Conservation (phyloP, 2,888 invertebrate species). For the Drosophila anomalipes region DNA sequence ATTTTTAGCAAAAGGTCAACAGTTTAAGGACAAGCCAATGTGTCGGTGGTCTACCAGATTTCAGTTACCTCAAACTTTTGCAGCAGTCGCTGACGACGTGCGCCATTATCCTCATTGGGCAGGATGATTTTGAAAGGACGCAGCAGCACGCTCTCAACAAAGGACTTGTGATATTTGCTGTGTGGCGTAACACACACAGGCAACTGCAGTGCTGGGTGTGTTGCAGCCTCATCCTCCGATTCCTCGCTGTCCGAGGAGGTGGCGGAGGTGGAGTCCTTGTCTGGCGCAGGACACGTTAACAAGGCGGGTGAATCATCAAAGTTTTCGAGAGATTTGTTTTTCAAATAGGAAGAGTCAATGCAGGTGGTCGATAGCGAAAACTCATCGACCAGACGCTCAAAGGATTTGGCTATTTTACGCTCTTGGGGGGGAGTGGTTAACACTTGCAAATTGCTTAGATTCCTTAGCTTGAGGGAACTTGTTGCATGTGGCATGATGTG, state of each 20-base stretch:
- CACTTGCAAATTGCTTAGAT: constrained; percentile 43
- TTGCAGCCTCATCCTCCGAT: constrained; percentile 74
- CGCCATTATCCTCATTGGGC: constrained; percentile 80
- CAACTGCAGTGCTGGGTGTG: constrained; percentile 87
- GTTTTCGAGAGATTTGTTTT: constrained; percentile 85
- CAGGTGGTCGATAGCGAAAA: constrained; percentile 84
- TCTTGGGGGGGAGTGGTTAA: constrained; percentile 73
- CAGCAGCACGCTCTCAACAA: constrained; percentile 82
- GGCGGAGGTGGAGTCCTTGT: constrained; percentile 32
- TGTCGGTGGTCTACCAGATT: constrained; percentile 77
- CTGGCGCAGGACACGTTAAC: constrained; percentile 24
- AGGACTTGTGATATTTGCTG: constrained; percentile 82
- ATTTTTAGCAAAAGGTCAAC: constrained; percentile 63
- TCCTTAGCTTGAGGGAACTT: constrained; percentile 72
- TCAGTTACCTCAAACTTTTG: constrained; percentile 84
- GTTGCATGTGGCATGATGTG: constrained; percentile 63
- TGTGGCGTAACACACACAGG: constrained; percentile 42
- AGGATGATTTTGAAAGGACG: constrained; percentile 84
- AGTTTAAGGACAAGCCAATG: constrained; percentile 48
- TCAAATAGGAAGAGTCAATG: constrained; percentile 83
- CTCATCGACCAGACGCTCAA: constrained; percentile 85
- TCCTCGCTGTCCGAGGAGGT: constrained; percentile 12
- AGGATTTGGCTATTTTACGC: constrained; percentile 88
- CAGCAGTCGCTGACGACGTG: constrained; percentile 81
- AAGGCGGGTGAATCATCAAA: constrained; percentile 83